Evolutionary conservation across 92 coral and sea anemone species (phyloP), one percentile per base, ranked within the genome.

Genomic region (Actinernus sp.): DNA sequence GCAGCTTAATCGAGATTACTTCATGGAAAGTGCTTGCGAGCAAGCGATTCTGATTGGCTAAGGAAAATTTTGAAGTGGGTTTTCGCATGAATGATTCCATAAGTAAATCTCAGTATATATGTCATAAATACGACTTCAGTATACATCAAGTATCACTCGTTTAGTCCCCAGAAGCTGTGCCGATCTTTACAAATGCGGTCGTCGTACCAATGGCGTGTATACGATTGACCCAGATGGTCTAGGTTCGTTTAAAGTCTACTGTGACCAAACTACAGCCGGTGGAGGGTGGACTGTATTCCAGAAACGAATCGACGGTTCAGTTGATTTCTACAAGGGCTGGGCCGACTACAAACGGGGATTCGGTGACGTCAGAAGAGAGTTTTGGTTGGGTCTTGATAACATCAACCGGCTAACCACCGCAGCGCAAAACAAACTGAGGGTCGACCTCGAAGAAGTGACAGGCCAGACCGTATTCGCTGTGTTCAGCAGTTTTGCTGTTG

Each of bases 201-300:
- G n/a, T n/a, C n/a, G n/a, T n/a, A n/a, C n/a, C n/a, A n/a, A n/a
- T n/a, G n/a, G n/a, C n/a, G n/a, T n/a, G n/a, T n/a, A n/a, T n/a
- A n/a, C n/a, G n/a, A n/a, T n/a, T n/a, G n/a, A n/a, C n/a, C n/a
- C n/a, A n/a, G n/a, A n/a, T n/a, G n/a, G n/a, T n/a, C n/a, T n/a
- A n/a, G n/a, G n/a, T n/a, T n/a, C n/a, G 11, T 43, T 2, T 55
- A 8, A 61, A 54, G 68, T 61, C 14, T 61, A 61, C 47, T 61
- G 68, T 61, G 68, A 61, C 53, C 68, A 61, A 44, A 43, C 41
- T 33, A 61, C 68, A 4, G 30, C n/a, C 26, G 68, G 68, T 21
- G 68, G 68, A 24, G 68, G 68, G 20, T 61, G 68, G 68, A 46
- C 68, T 24, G 68, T 61, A 19, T 32, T 61, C 68, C 68, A 61